Evolutionary conservation across 2,797 vertebrate species (phyloP).

Genomic region (Erpetoichthys calabaricus): DNA sequence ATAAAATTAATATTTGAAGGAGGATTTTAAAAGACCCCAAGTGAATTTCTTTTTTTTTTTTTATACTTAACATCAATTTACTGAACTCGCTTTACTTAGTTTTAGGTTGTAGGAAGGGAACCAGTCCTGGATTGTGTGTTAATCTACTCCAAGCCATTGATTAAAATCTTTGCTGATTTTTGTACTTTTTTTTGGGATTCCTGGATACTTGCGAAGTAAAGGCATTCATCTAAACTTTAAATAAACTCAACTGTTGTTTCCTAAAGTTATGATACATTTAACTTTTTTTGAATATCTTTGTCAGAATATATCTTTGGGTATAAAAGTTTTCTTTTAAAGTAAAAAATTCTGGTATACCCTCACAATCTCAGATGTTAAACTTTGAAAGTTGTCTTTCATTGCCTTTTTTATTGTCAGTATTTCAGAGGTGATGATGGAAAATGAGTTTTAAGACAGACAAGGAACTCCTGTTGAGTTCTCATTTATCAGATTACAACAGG

Average conservation of each 20-base stretch:
- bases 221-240: no score
- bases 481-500: slow-evolving; percentile 6
- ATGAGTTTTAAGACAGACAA: slow-evolving; percentile 19
- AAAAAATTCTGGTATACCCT: neutral
- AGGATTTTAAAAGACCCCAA: no score
- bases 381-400: slow-evolving; percentile 26
- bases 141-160: no score
- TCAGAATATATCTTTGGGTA: neutral
- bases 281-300: neutral
- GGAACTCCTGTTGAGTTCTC: slow-evolving; percentile 17
- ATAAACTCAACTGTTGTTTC: no score
- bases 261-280: neutral
- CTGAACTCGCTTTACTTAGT: no score
- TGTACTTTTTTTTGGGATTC: neutral
- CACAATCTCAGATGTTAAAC: neutral
- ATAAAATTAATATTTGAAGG: no score
- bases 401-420: slow-evolving; percentile 38
- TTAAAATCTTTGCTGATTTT: neutral
- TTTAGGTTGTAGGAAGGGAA: no score
- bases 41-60: no score
- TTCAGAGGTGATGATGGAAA: slow-evolving; percentile 37
- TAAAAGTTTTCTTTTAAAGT: neutral
- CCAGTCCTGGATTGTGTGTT: no score
- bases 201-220: no score
- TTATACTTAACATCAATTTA: no score